phyloP scores from a whole-genome alignment of 1,140 invertebrate genomes.

The Metaphire vulgaris region DNA sequence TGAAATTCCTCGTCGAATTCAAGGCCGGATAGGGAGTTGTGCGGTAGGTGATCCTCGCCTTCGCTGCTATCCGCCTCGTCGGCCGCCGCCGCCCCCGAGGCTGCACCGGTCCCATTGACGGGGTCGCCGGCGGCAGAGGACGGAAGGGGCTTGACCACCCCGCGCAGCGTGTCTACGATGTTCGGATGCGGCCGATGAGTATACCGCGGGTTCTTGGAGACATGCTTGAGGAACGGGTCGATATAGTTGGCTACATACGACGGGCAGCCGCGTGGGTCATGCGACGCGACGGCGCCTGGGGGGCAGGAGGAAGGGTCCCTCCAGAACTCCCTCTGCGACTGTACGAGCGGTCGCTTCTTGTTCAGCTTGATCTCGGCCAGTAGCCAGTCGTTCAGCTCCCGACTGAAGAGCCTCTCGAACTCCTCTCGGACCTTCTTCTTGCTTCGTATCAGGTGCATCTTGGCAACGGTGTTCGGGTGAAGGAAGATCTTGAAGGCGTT shows the following conservation, averaged over 20 bases:
- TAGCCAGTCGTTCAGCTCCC: conserved; percentile 43
- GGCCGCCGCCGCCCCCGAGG: background rate
- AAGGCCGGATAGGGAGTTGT: too few species aligned
- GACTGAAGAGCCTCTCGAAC: conserved; percentile 40
- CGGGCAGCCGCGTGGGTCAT: conserved; percentile 45
- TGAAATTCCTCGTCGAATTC: conserved; percentile 26
- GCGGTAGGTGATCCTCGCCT: conserved; percentile 3
- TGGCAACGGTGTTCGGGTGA: conserved; percentile 38
- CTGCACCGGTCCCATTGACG: background rate
- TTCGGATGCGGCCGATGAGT: conserved; percentile 45
- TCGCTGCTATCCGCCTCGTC: conserved; percentile 12
- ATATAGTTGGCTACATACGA: conserved; percentile 42
- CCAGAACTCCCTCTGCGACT: conserved; percentile 44
- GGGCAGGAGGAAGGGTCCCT: too few species aligned
- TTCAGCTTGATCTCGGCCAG: conserved; percentile 45
- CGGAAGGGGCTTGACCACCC: conserved; percentile 1
- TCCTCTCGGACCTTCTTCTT: conserved; percentile 38
- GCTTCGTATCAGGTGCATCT: conserved; percentile 30
- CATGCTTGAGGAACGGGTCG: conserved; percentile 28
- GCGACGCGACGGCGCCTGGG: conserved; percentile 27
- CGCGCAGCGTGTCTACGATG: conserved; percentile 37
- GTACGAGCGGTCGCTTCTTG: conserved; percentile 37
- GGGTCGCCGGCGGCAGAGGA: background rate
- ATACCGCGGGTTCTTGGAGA: background rate
- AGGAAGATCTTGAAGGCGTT: conserved; percentile 47